phyloP scores from a whole-genome alignment of 2,797 vertebrate genomes.

The Tragelaphus eurycerus region DNA sequence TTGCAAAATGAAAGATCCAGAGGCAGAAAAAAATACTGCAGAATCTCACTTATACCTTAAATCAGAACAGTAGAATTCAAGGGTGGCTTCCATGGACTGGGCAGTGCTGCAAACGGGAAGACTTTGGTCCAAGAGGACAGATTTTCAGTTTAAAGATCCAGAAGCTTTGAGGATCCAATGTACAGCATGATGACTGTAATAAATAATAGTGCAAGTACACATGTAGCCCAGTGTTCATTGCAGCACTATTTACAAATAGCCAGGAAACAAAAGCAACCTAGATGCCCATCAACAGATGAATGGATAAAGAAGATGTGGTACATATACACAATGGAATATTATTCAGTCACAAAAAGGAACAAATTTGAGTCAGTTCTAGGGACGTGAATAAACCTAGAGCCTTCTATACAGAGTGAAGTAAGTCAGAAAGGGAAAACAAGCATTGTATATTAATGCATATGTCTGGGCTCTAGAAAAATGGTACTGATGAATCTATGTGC shows the following conservation, averaged over 20 bases:
- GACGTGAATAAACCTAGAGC: no score
- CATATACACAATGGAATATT: no score
- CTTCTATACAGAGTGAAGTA: no score
- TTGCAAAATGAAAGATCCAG: neutral
- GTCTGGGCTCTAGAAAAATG: neutral
- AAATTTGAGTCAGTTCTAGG: accelerated
- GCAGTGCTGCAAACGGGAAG: neutral
- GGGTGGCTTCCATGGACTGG: no score
- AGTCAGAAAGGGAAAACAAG: no score
- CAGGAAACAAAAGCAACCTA: neutral
- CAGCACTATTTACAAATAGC: neutral
- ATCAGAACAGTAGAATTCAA: neutral
- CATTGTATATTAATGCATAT: no score
- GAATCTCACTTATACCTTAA: neutral
- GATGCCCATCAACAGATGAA: neutral
- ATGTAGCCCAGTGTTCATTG: neutral
- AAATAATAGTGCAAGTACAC: neutral
- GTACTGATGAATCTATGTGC: no score
- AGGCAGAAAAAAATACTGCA: accelerated
- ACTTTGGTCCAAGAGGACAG: neutral
- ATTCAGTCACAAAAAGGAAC: no score
- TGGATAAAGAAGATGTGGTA: neutral
- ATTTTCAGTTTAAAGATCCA: neutral
- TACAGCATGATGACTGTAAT: no score
- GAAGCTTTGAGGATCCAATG: neutral